A percentile compares a stretch with the other conserved stretches of the same genome.
phyloP scores from a whole-genome alignment of 2,888 invertebrate genomes.

The Lithophane semibrunnea region DNA sequence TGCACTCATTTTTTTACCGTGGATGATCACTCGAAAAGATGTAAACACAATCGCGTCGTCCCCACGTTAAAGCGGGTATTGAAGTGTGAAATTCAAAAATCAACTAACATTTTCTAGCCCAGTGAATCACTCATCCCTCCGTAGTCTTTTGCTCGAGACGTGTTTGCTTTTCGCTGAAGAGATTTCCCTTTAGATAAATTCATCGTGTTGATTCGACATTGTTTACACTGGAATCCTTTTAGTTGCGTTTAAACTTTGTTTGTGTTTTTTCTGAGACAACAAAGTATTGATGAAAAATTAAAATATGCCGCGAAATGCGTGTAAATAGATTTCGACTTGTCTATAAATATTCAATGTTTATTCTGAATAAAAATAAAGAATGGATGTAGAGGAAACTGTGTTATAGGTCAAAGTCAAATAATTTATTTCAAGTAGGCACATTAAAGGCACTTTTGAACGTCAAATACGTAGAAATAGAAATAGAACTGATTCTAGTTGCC shows the following conservation, averaged over 20 bases:
- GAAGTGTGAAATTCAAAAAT: slow-evolving; percentile 89
- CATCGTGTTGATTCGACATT: slow-evolving; percentile 86
- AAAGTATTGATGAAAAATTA: slow-evolving; percentile 49
- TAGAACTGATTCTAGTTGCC: no score
- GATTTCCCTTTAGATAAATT: slow-evolving; percentile 87
- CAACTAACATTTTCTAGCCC: slow-evolving; percentile 89
- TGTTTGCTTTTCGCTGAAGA: slow-evolving; percentile 85
- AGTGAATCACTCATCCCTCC: slow-evolving; percentile 86
- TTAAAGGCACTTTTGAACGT: no score
- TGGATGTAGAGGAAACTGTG: neutral
- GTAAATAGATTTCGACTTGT: neutral
- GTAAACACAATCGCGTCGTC: slow-evolving; percentile 75
- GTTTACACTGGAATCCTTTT: slow-evolving; percentile 86
- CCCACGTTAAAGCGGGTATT: slow-evolving; percentile 80
- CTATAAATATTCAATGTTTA: slow-evolving; percentile 19
- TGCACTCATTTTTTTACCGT: slow-evolving; percentile 60
- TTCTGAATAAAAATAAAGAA: slow-evolving; percentile 5
- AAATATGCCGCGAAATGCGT: slow-evolving; percentile 26
- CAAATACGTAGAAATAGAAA: no score
- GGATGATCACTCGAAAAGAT: slow-evolving; percentile 69
- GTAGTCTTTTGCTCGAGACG: slow-evolving; percentile 83
- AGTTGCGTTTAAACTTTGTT: slow-evolving; percentile 77
- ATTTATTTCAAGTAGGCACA: no score
- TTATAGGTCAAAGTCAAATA: no score
- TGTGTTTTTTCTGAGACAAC: slow-evolving; percentile 68